Percentiles rank a stretch among this genome's conserved stretches.
These are phyloP conservation scores for Andrena hattorfiana DNA, from an alignment of 2,888 invertebrate species.

Conservation along the genomic window DNA sequence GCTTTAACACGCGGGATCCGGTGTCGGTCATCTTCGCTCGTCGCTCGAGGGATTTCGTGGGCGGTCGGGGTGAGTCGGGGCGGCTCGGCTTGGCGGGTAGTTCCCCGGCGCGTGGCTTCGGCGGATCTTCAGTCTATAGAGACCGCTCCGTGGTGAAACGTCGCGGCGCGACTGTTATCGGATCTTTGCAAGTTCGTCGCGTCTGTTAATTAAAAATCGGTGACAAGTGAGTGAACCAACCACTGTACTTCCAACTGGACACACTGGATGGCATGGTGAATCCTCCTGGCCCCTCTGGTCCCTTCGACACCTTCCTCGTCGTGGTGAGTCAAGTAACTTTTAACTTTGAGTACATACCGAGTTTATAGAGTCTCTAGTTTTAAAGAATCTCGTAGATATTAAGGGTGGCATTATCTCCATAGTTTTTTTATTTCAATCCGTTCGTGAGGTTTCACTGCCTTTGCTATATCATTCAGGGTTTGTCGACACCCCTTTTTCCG, in stretches of 20 bases:
- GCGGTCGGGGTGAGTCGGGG: constrained; percentile 67
- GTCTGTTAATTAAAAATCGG: background rate
- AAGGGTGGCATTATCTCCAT: background rate
- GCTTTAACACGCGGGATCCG: background rate
- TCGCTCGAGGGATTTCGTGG: constrained; percentile 50
- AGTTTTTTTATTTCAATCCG: background rate
- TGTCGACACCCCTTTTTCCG: constrained; percentile 1
- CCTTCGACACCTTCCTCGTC: background rate
- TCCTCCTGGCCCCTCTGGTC: background rate
- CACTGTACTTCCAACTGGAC: too few species aligned
- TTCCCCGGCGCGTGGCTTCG: constrained; percentile 72
- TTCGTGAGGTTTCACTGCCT: background rate
- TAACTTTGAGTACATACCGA: background rate
- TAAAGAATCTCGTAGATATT: background rate
- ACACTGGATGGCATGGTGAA: background rate
- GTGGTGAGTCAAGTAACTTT: background rate
- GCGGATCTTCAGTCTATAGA: constrained; percentile 75
- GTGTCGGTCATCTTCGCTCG: constrained; percentile 19
- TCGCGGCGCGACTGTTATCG: constrained; percentile 42
- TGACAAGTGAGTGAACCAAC: constrained; percentile 11
- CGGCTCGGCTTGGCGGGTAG: constrained; percentile 77
- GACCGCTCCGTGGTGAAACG: constrained; percentile 68
- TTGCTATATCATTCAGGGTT: background rate
- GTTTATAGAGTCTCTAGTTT: background rate
- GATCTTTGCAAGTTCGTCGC: background rate